Percentiles rank a stretch among this genome's conserved stretches.
Evolutionary conservation across 2,797 vertebrate species (phyloP).

Genomic region (Enteromius treurensis): DNA sequence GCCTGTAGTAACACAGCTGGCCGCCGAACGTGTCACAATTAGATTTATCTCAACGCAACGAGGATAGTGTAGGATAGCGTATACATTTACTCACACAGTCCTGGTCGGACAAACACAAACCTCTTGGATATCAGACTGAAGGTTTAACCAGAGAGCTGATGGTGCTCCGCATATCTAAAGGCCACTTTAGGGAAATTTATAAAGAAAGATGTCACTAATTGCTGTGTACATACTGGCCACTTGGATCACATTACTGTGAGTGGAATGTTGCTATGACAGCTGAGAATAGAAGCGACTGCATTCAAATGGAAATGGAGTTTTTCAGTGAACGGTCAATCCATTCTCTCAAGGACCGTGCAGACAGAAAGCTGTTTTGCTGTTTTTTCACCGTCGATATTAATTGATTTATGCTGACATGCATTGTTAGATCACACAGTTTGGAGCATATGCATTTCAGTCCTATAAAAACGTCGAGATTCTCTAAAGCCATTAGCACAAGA

Average conservation of each 20-base stretch:
- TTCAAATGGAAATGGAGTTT: slow-evolving; percentile 48
- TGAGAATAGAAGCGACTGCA: slow-evolving; percentile 32
- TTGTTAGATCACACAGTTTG: slow-evolving; percentile 19
- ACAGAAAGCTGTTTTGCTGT: slow-evolving; percentile 7
- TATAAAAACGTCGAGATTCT: slow-evolving; percentile 5
- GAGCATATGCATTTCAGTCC: slow-evolving; percentile 5
- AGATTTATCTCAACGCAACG: neutral
- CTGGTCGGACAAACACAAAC: neutral
- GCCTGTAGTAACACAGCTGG: slow-evolving; percentile 36
- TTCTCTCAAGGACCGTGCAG: slow-evolving; percentile 37
- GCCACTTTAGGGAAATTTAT: slow-evolving; percentile 31
- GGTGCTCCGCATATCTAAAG: neutral
- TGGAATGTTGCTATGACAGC: slow-evolving; percentile 38
- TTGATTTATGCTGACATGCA: slow-evolving; percentile 28
- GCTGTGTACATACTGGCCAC: slow-evolving; percentile 20
- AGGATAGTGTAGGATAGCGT: neutral
- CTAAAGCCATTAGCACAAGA: slow-evolving; percentile 2
- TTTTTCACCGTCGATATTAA: slow-evolving; percentile 32
- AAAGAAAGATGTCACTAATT: slow-evolving; percentile 50
- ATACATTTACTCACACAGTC: neutral
- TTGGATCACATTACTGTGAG: slow-evolving; percentile 51
- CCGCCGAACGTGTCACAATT: neutral
- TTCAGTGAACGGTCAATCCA: slow-evolving; percentile 32
- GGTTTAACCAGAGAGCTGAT: neutral
- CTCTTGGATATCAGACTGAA: neutral